These are phyloP conservation scores for Nycticorax nycticorax DNA, from an alignment of 2,113 vertebrate species.

Conservation along the genomic window DNA sequence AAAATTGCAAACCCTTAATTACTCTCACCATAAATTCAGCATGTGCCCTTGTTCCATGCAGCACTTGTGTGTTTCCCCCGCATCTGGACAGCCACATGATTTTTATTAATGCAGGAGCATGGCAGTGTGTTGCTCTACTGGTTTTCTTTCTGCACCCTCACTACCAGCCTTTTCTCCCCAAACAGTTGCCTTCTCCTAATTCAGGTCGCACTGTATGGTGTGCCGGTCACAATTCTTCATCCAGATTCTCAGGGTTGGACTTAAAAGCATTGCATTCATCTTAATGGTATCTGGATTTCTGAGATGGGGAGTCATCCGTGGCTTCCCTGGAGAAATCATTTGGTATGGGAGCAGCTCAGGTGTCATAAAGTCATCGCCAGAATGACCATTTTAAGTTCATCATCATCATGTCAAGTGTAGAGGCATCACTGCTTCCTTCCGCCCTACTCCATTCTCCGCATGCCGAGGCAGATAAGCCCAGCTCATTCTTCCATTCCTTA, in stretches of 20 bases:
- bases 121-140: neutral
- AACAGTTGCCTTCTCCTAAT: neutral
- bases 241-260: neutral
- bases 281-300: neutral
- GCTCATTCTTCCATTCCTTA: neutral
- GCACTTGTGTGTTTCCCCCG: accelerated
- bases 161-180: neutral
- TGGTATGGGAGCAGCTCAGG: neutral
- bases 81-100: accelerated
- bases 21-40: neutral
- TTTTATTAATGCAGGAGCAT: neutral
- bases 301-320: neutral
- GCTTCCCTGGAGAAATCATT: neutral
- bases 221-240: neutral
- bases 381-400: neutral
- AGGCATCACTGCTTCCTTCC: neutral
- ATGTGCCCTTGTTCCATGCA: neutral
- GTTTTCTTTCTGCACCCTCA: neutral
- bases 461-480: neutral
- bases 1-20: neutral
- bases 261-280: neutral
- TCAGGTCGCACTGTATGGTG: neutral
- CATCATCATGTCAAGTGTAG: neutral
- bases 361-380: neutral
- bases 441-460: accelerated